These are phyloP conservation scores for Blastobasis adustella DNA, from an alignment of 2,888 invertebrate species.

Conservation along the genomic window DNA sequence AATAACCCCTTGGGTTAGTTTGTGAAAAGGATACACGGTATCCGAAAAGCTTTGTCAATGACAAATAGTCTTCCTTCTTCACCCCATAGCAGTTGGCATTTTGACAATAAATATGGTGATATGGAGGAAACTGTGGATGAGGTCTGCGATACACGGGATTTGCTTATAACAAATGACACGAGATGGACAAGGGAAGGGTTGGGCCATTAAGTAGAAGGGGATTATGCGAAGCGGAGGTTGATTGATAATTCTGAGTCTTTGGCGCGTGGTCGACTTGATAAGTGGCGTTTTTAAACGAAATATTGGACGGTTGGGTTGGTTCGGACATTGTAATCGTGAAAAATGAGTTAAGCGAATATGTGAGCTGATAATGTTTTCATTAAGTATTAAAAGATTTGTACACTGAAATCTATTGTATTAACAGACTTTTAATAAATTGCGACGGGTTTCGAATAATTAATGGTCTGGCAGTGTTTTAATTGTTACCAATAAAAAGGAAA, in stretches of 20 bases:
- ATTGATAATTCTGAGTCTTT: slow-evolving; percentile 37
- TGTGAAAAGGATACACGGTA: slow-evolving; percentile 35
- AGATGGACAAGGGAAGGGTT: slow-evolving; percentile 67
- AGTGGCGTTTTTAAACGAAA: background rate
- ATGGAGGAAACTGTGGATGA: slow-evolving; percentile 49
- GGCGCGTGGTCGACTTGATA: slow-evolving; percentile 1
- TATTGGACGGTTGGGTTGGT: too few relatives aligned
- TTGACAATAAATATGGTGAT: slow-evolving; percentile 69
- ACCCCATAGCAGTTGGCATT: slow-evolving; percentile 58
- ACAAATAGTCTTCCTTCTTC: slow-evolving; percentile 65
- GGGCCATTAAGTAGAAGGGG: slow-evolving; percentile 34
- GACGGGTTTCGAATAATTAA: too few relatives aligned
- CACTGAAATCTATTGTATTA: too few relatives aligned
- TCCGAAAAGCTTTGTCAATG: slow-evolving; percentile 64
- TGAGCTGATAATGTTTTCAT: too few relatives aligned
- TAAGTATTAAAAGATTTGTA: too few relatives aligned
- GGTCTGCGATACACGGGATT: slow-evolving; percentile 38
- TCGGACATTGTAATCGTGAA: too few relatives aligned
- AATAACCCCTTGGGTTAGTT: slow-evolving; percentile 36
- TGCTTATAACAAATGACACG: slow-evolving; percentile 64
- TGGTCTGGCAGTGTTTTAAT: too few relatives aligned
- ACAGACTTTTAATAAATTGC: too few relatives aligned
- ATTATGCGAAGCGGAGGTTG: slow-evolving; percentile 31
- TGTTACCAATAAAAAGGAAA: too few relatives aligned
- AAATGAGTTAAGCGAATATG: too few relatives aligned